A percentile compares a stretch with the other conserved stretches of the same genome.
phyloP scores from a whole-genome alignment of 2,113 vertebrate species.

The Crotalus viridis region DNA sequence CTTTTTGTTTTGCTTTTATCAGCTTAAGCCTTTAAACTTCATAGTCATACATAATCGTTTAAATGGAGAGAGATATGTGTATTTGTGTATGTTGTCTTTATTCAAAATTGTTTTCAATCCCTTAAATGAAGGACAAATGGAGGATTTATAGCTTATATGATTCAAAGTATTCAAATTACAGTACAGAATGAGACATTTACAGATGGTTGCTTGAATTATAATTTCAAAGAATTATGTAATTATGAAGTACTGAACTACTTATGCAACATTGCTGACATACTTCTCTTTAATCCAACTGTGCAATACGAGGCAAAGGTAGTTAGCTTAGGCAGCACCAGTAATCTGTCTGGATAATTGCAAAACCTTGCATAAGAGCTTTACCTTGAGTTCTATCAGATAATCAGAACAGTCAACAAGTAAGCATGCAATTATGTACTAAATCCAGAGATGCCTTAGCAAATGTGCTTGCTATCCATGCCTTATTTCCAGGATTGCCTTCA shows the following conservation, averaged over 20 bases:
- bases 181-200: not conserved
- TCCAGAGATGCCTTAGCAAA: not conserved
- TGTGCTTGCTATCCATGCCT: not conserved
- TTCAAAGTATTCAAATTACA: not conserved
- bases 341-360: not conserved
- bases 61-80: not conserved
- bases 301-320: not conserved
- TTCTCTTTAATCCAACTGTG: not conserved
- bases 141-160: not conserved
- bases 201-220: not conserved
- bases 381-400: not conserved
- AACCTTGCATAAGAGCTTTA: not conserved
- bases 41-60: not conserved
- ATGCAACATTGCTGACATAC: not conserved
- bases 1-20: not conserved
- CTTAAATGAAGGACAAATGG: not conserved
- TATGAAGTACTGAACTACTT: not conserved
- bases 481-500: not conserved
- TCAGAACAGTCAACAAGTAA: not conserved
- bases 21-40: not conserved
- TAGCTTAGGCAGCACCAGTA: not conserved
- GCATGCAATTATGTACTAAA: not conserved
- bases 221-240: not conserved
- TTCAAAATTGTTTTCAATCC: not conserved
- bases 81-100: not conserved